These are phyloP conservation scores for Archocentrus centrarchus DNA, from an alignment of 2,113 vertebrate species.

Conservation along the genomic window DNA sequence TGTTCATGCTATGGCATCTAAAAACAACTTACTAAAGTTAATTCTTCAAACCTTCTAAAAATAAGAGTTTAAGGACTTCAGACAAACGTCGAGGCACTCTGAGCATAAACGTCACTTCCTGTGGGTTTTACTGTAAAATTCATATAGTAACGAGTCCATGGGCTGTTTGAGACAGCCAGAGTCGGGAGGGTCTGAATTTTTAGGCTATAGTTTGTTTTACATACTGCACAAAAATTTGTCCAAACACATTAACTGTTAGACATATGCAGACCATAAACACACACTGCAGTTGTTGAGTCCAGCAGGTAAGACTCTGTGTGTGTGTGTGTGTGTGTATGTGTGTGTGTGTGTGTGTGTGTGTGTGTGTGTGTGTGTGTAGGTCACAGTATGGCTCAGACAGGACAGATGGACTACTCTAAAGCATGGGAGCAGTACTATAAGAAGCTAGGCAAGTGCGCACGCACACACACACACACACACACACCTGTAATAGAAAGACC, in stretches of 20 bases:
- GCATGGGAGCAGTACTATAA: conserved; percentile 66
- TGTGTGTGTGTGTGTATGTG: conserved; percentile 30
- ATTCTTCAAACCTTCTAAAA: not conserved
- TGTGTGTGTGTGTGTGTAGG: conserved; percentile 64
- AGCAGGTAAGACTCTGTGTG: not conserved
- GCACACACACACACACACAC: not conserved
- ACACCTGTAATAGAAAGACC: not conserved
- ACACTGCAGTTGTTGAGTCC: not conserved
- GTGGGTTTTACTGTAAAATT: no score
- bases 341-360: conserved; percentile 37
- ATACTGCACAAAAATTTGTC: no score
- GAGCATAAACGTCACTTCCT: no score
- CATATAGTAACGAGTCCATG: no score
- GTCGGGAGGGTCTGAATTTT: no score
- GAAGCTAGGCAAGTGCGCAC: conserved; percentile 56
- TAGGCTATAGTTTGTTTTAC: no score
- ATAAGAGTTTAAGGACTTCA: not conserved
- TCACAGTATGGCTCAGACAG: conserved; percentile 63
- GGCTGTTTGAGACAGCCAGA: no score
- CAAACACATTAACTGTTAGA: not conserved
- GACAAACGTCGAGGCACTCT: not conserved
- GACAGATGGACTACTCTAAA: conserved; percentile 74
- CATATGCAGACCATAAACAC: not conserved
- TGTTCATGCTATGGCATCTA: no score
- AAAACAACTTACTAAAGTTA: no score